These are phyloP conservation scores for Physocephala rufipes DNA, from an alignment of 2,888 invertebrate species.

Conservation along the genomic window DNA sequence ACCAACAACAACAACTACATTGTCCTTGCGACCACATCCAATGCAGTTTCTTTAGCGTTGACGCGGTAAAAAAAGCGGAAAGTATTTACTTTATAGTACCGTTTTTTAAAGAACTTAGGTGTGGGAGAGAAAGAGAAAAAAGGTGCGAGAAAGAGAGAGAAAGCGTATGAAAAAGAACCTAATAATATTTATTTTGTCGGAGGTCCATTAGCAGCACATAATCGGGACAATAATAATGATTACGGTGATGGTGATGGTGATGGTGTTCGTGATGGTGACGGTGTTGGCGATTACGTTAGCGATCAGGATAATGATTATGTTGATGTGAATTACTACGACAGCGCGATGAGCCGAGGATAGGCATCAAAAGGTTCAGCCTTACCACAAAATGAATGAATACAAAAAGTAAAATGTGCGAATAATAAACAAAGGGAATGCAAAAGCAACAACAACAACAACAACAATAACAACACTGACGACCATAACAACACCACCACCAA, in stretches of 20 bases:
- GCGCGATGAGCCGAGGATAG: conserved; percentile 2
- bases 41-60: too few species aligned
- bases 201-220: conserved; percentile 12
- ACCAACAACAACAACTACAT: conserved; percentile 2
- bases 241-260: background rate
- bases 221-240: background rate
- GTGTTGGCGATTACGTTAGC: background rate
- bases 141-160: background rate
- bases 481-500: background rate
- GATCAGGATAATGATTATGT: too few species aligned
- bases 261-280: too few species aligned
- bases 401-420: too few species aligned
- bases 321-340: conserved; percentile 2
- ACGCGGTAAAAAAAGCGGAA: background rate
- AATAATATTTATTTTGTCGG: conserved; percentile 9
- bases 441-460: background rate
- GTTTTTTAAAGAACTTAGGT: background rate
- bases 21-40: too few species aligned
- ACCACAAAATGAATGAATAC: background rate
- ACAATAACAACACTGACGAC: background rate
- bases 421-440: background rate
- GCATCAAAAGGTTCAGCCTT: conserved; percentile 17
- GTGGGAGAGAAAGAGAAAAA: background rate
- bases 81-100: background rate
- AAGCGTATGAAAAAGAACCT: background rate